phyloP scores from a whole-genome alignment of 2,113 vertebrate species.

The Lucifuga dentata region DNA sequence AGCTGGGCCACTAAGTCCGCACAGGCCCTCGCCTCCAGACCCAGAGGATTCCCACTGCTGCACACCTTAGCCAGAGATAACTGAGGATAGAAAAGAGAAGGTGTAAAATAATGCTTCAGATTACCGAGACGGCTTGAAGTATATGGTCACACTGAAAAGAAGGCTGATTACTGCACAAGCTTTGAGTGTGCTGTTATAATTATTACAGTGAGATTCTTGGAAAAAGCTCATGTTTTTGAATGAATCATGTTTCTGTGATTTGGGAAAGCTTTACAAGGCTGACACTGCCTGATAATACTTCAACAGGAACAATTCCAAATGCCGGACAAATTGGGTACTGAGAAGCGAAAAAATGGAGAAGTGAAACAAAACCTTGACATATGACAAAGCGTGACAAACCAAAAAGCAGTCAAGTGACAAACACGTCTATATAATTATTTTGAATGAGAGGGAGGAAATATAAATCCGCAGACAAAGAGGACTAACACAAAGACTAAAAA shows the following conservation, averaged over 20 bases:
- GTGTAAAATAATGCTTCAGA: slow-evolving; percentile 3
- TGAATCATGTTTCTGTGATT: slow-evolving; percentile 49
- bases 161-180: background rate
- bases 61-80: slow-evolving; percentile 91
- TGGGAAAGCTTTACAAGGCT: background rate
- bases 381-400: too few species aligned
- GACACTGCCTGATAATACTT: slow-evolving; percentile 8
- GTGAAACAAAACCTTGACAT: slow-evolving; percentile 9
- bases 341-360: slow-evolving; percentile 15
- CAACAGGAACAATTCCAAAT: slow-evolving; percentile 1
- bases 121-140: background rate
- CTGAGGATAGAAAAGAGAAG: slow-evolving; percentile 31
- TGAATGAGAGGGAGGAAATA: background rate
- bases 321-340: slow-evolving; percentile 21
- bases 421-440: background rate
- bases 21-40: slow-evolving; percentile 85
- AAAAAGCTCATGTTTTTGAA: slow-evolving; percentile 11
- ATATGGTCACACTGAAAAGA: background rate
- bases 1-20: slow-evolving; percentile 87
- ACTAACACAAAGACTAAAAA: too few species aligned
- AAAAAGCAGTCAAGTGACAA: slow-evolving; percentile 28
- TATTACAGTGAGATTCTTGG: too few species aligned
- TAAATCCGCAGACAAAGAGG: slow-evolving; percentile 1
- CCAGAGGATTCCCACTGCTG: slow-evolving; percentile 86
- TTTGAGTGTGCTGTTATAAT: slow-evolving; percentile 24